These are phyloP conservation scores for Brachionus calyciflorus DNA, from an alignment of 1,140 invertebrate genomes.

Conservation along the genomic window DNA sequence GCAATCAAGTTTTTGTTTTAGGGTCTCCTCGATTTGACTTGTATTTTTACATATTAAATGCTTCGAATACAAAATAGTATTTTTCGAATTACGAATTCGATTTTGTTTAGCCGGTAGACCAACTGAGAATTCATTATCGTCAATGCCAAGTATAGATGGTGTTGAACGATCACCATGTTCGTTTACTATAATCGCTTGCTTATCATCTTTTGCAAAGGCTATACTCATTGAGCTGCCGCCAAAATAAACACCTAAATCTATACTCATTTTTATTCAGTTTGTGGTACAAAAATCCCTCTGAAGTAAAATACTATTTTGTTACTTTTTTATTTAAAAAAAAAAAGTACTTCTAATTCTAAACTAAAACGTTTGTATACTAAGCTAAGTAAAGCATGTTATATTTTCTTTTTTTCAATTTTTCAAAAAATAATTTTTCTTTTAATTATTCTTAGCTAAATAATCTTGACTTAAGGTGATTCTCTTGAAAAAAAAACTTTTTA, in stretches of 20 bases:
- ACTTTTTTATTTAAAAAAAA: too few relatives aligned
- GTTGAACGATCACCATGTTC: slow-evolving; percentile 34
- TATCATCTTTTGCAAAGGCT: slow-evolving; percentile 21
- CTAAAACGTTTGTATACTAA: too few relatives aligned
- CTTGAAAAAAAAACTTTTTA: too few relatives aligned
- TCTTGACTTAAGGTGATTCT: too few relatives aligned
- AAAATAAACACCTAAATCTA: slow-evolving; percentile 40
- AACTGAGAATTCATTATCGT: slow-evolving; percentile 22
- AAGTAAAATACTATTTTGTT: neutral
- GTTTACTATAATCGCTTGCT: slow-evolving; percentile 34
- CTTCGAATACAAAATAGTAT: slow-evolving; percentile 14
- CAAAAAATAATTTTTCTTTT: too few relatives aligned
- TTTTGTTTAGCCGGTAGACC: slow-evolving; percentile 39
- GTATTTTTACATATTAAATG: slow-evolving; percentile 38
- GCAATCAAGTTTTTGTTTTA: neutral
- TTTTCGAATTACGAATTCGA: slow-evolving; percentile 19
- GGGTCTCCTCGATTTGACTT: neutral
- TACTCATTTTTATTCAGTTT: slow-evolving; percentile 30
- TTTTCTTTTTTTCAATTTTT: too few relatives aligned
- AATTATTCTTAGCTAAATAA: too few relatives aligned
- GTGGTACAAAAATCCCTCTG: neutral
- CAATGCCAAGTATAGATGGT: neutral
- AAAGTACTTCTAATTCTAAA: too few relatives aligned
- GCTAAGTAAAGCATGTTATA: too few relatives aligned
- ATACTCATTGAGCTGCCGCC: slow-evolving; percentile 40